Evolutionary conservation across 2,888 invertebrate genomes (phyloP).

Genomic region (Chrysomela aeneicollis): DNA sequence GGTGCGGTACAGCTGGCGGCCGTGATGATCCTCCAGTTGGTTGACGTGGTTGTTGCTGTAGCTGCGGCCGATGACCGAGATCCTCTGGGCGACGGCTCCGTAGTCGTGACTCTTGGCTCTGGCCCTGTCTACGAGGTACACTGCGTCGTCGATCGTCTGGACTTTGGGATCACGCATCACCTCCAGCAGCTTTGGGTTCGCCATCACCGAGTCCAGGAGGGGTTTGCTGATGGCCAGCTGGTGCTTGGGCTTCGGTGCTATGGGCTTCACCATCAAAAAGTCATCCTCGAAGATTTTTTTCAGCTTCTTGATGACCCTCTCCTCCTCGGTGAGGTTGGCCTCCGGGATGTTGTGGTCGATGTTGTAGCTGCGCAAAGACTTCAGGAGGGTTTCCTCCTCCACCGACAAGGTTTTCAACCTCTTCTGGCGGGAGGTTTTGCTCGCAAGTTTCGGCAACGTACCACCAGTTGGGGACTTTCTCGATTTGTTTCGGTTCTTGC

Average conservation of each 20-base stretch:
- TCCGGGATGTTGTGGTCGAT: constrained; percentile 54
- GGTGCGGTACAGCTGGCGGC: constrained; percentile 36
- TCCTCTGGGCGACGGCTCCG: constrained; percentile 22
- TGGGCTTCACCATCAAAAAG: constrained; percentile 47
- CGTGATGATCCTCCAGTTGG: constrained; percentile 31
- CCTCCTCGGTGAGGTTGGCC: constrained; percentile 52
- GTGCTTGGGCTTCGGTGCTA: constrained; percentile 53
- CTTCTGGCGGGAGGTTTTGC: constrained; percentile 36
- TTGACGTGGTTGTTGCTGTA: constrained; percentile 47
- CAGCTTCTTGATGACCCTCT: constrained; percentile 52
- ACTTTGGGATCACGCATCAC: constrained; percentile 51
- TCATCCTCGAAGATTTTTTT: constrained; percentile 53
- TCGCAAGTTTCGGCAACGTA: constrained; percentile 22
- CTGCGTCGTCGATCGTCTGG: constrained; percentile 45
- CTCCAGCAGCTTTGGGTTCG: constrained; percentile 53
- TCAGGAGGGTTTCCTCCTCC: constrained; percentile 52
- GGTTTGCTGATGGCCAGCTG: constrained; percentile 58
- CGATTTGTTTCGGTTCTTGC: constrained; percentile 19
- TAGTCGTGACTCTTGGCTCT: constrained; percentile 31
- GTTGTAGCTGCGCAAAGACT: constrained; percentile 51
- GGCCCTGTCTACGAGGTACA: constrained; percentile 19
- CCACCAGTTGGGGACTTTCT: constrained; percentile 32
- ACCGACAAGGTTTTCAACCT: constrained; percentile 46
- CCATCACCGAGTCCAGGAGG: constrained; percentile 53
- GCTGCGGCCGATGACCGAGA: constrained; percentile 36